Base-by-base conservation (phyloP, 2,113 vertebrate species). In the Datnioides undecimradiatus region DNA sequence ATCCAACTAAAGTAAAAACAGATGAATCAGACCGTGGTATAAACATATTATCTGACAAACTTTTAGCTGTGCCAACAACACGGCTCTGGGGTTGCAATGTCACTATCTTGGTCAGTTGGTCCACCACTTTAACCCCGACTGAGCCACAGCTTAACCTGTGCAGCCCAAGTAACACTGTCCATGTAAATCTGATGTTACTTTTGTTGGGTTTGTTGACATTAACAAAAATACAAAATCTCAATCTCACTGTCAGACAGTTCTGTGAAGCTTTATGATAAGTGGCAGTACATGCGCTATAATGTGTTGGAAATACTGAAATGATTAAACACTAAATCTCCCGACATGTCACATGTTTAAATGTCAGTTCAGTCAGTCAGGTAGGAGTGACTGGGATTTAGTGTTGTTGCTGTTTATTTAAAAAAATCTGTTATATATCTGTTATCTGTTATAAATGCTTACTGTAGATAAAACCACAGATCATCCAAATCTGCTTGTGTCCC, bases 401-500 rank as follows among this genome's bases (percentile, higher is more conserved):
- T 31, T 4, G 7, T 29, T 17, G 36, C 43, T 10, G 16, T 43
- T 33, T 54, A 27, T 34, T n/a, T n/a, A n/a, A n/a, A n/a, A n/a
- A n/a, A n/a, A n/a, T n/a, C n/a, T n/a, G n/a, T n/a, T n/a, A n/a
- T n/a, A n/a, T n/a, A n/a, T n/a, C n/a, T n/a, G n/a, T n/a, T n/a
- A n/a, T n/a, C n/a, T n/a, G n/a, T n/a, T n/a, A n/a, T n/a, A n/a
- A n/a, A n/a, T n/a, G n/a, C n/a, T n/a, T n/a, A n/a, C n/a, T n/a
- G n/a, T n/a, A 38, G 41, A 66, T 62, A 0, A 46, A 46, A 63
- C 8, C 62, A 43, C 21, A 81, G 76, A 76, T 82, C 33, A 70
- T 5, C 29, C 14, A 59, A 78, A 84, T 87, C 62, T 88, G 52
- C 69, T 79, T 63, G 75, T 82, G 76, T 81, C 23, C 9, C 48